Percentiles rank a stretch among this genome's conserved stretches.
These are phyloP conservation scores for Cremastobaeus sp. DNA, from an alignment of 2,888 invertebrate species.

Conservation along the genomic window DNA sequence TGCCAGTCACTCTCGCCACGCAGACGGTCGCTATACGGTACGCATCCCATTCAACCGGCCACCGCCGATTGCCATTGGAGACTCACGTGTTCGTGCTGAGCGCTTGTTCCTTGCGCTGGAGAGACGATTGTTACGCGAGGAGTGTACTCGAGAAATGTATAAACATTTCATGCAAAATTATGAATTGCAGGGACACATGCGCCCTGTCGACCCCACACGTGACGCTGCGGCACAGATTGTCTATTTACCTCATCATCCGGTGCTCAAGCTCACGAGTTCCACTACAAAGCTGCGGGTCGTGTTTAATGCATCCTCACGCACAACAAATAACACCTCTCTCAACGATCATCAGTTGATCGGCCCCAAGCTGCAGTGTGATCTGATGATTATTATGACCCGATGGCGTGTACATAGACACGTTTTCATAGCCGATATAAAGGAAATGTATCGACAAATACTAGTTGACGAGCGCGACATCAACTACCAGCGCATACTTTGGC, in stretches of 20 bases:
- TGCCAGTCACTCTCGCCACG: not conserved
- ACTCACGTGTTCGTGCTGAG: not conserved
- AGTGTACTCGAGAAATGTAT: too few species aligned
- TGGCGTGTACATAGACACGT: not conserved
- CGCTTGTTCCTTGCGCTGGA: too few species aligned
- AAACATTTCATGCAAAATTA: constrained; percentile 2
- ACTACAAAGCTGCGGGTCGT: not conserved
- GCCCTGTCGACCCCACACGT: not conserved
- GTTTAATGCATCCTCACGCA: not conserved
- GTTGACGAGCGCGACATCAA: not conserved
- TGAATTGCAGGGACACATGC: constrained; percentile 1
- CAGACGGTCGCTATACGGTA: constrained; percentile 11
- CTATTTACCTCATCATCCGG: not conserved
- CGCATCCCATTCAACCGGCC: not conserved
- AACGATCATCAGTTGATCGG: not conserved
- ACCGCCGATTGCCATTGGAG: not conserved
- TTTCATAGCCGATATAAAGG: not conserved
- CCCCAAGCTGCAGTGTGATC: not conserved
- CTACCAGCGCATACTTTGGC: not conserved
- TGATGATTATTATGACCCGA: not conserved
- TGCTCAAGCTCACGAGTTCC: not conserved
- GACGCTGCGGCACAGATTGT: not conserved
- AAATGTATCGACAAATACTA: constrained; percentile 2
- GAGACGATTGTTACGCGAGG: too few species aligned
- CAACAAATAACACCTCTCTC: not conserved